Base-by-base conservation (phyloP, 2,888 invertebrate genomes). In the Drosophila meridionalis region DNA sequence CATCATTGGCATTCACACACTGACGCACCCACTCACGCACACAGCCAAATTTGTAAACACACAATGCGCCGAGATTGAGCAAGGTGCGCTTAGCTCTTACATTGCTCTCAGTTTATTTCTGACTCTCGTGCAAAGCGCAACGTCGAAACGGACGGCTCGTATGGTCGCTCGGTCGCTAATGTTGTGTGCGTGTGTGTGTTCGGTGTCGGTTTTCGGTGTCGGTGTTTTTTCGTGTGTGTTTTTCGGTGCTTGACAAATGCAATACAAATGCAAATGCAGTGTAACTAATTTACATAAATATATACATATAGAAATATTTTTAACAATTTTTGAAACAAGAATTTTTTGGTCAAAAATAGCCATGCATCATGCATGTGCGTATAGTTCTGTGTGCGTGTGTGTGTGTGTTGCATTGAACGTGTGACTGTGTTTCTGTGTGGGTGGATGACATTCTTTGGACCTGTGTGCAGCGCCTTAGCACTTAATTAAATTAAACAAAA, bases 121-220 rank as follows among this genome's bases (percentile, higher is more conserved):
- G 86, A 73, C 92, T 91, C 90, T 91, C 91, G 91, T 91, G 82
- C 90, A 83, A 89, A 82, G 82, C 85, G 85, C 89, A 89, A 79
- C 90, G 91, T 87, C 53, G 69, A 32, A 82, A 78, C 89, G 89
- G 88, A 72, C 83, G 75, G 75, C 69, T 75, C 79, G 67, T 73
- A 68, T 69, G 75, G 76, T 80, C 77, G 72, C 70, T 70, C 81
- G 76, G 69, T 85, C 67, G 66, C 64, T 68, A 53, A 71, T 64
- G 70, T 73, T 68, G 66, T 80, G 76, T 66, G 62, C 76, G 65
- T 63, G 53, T 79, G 76, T 84, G 61, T 73, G 69, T 78, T 65
- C 72, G 67, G 78, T 75, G 57, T 78, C 80, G 76, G 78, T 76
- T 47, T 71, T 78, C 80, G 80, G 78, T 71, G 40, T 71, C 79